Evolutionary conservation across 2,113 vertebrate species (phyloP).

Genomic region (Scopus umbretta): DNA sequence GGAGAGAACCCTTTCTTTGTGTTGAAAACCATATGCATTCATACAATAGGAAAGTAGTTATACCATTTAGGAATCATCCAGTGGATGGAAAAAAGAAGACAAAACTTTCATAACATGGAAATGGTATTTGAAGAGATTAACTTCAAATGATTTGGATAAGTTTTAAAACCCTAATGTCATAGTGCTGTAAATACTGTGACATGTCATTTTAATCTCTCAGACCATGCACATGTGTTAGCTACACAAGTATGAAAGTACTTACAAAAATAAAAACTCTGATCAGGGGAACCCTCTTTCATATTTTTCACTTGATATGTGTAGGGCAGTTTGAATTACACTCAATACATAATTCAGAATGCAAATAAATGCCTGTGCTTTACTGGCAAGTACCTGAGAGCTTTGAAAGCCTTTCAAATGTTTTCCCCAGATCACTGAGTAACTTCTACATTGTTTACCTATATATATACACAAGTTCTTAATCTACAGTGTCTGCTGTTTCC

Average conservation of each 20-base stretch:
- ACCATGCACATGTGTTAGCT: not conserved
- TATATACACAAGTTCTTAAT: not conserved
- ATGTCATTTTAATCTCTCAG: not conserved
- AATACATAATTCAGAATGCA: not conserved
- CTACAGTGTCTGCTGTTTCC: not conserved
- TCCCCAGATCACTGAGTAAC: not conserved
- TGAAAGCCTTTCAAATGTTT: not conserved
- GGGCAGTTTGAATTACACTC: not conserved
- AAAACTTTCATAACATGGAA: not conserved
- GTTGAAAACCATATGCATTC: not conserved
- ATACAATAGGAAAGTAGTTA: not conserved
- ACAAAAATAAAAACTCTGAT: not conserved
- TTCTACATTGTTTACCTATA: not conserved
- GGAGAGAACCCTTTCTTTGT: not conserved
- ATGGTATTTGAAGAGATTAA: not conserved
- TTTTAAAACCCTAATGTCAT: not conserved
- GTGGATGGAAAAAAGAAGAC: not conserved
- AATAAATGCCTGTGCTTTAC: not conserved
- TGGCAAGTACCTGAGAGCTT: not conserved
- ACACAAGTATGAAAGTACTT: not conserved
- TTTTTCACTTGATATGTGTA: not conserved
- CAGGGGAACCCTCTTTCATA: not conserved
- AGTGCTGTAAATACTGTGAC: not conserved
- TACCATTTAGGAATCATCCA: not conserved
- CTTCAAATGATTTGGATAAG: not conserved